These are phyloP conservation scores for Sebastolobus alascanus DNA, from an alignment of 2,797 vertebrate genomes.

Conservation along the genomic window DNA sequence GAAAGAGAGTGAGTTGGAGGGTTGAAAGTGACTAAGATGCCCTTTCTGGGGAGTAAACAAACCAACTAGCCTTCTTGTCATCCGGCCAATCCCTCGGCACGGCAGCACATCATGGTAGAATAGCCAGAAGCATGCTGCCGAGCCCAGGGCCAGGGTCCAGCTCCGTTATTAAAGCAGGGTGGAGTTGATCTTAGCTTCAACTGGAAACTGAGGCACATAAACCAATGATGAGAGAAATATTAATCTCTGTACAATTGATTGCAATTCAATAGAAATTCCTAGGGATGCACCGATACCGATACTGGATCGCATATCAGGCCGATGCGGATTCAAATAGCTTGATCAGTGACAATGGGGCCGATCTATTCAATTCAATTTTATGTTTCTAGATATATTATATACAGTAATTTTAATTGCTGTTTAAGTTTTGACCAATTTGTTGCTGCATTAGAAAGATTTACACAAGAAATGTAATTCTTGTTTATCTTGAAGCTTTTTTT, in stretches of 20 bases:
- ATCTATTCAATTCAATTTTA: too few species aligned
- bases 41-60: conserved; percentile 59
- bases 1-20: conserved; percentile 26
- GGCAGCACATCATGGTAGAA: conserved; percentile 16
- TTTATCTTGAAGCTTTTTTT: too few species aligned
- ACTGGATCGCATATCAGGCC: too few species aligned
- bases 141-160: not conserved
- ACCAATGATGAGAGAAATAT: not conserved
- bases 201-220: not conserved
- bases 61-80: conserved; percentile 19
- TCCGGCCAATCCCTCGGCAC: conserved; percentile 23
- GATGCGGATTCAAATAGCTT: too few species aligned
- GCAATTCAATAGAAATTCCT: not conserved
- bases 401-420: too few species aligned
- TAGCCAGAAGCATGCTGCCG: not conserved
- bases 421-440: too few species aligned
- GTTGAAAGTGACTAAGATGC: conserved; percentile 41
- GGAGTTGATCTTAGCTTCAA: not conserved
- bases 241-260: not conserved
- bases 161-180: not conserved
- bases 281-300: too few species aligned
- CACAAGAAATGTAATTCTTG: too few species aligned
- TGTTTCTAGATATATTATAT: too few species aligned
- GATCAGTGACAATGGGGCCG: too few species aligned
- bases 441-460: too few species aligned